Evolutionary conservation across 2,888 invertebrate genomes (phyloP).

Genomic region (Cosmopolites sordidus): DNA sequence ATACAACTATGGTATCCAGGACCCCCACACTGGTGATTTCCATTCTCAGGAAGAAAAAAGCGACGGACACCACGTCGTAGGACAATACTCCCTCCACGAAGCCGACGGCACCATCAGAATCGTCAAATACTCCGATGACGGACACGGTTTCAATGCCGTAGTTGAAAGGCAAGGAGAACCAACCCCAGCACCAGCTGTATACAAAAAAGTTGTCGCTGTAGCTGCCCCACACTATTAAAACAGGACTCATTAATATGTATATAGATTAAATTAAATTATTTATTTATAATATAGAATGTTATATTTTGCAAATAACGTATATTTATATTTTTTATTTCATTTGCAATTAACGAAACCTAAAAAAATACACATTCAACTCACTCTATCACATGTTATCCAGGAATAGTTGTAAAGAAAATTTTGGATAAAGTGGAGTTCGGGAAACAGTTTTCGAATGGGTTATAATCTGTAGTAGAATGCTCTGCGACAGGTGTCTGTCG

Average conservation of each 20-base stretch:
- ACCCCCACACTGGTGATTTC: slow-evolving; percentile 52
- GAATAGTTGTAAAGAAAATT: no score
- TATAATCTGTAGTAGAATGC: no score
- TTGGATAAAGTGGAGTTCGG: no score
- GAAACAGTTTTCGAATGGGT: no score
- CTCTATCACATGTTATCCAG: no score
- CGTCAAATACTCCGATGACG: slow-evolving; percentile 52
- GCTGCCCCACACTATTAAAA: slow-evolving; percentile 7
- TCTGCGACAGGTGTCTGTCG: no score
- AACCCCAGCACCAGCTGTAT: slow-evolving; percentile 9
- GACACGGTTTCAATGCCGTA: slow-evolving; percentile 51
- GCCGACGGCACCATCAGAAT: slow-evolving; percentile 55
- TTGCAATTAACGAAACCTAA: no score
- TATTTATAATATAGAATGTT: neutral
- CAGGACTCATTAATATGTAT: neutral
- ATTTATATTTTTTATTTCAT: no score
- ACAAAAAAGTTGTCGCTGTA: slow-evolving; percentile 1
- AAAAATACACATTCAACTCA: no score
- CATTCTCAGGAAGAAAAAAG: slow-evolving; percentile 55
- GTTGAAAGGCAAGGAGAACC: slow-evolving; percentile 50
- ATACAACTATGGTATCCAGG: slow-evolving; percentile 7
- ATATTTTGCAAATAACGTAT: no score
- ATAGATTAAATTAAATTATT: neutral
- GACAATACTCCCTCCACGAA: slow-evolving; percentile 55
- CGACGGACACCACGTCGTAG: slow-evolving; percentile 54